These are phyloP conservation scores for Rhopilema esculentum DNA, from an alignment of 30 jellyfish, hydroid and myxozoan genomes.

Conservation along the genomic window DNA sequence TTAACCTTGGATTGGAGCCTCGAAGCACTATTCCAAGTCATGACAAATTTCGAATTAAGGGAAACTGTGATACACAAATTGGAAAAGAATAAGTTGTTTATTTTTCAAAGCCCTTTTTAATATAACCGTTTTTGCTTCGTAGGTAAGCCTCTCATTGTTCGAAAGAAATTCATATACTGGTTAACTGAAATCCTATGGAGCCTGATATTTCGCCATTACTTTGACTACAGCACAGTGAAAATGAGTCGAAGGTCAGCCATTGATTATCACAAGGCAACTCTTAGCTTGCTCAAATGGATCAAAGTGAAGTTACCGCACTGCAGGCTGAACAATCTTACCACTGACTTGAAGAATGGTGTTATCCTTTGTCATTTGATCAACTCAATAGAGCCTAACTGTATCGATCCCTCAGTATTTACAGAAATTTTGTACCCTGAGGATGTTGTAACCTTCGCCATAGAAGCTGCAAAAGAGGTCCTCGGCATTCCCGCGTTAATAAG, in stretches of 20 bases:
- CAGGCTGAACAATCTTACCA: slow-evolving; percentile 40
- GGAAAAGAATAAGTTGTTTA: background rate
- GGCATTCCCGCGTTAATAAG: slow-evolving; percentile 87
- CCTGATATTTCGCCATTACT: slow-evolving; percentile 78
- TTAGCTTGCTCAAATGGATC: slow-evolving; percentile 86
- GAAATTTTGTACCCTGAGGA: slow-evolving; percentile 58
- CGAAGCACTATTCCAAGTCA: too few species aligned
- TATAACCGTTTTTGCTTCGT: background rate
- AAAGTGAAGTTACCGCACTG: slow-evolving; percentile 70
- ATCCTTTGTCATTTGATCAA: slow-evolving; percentile 74
- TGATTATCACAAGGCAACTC: slow-evolving; percentile 79
- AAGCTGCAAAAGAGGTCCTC: slow-evolving; percentile 89
- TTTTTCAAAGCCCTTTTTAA: background rate
- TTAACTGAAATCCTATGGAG: slow-evolving; percentile 72
- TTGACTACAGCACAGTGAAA: slow-evolving; percentile 31
- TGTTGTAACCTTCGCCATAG: slow-evolving; percentile 69
- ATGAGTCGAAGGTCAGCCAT: slow-evolving; percentile 52
- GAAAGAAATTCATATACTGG: slow-evolving; percentile 68
- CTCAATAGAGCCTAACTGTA: slow-evolving; percentile 81
- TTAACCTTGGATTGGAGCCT: too few species aligned
- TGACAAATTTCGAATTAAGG: too few species aligned
- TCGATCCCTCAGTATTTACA: slow-evolving; percentile 53
- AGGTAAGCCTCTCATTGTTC: slow-evolving; percentile 50
- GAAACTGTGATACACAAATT: background rate
- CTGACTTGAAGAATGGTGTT: slow-evolving; percentile 80